A percentile compares a stretch with the other conserved stretches of the same genome.
These are phyloP conservation scores for Pomacea canaliculata DNA, from an alignment of 2,888 invertebrate species.

Conservation along the genomic window DNA sequence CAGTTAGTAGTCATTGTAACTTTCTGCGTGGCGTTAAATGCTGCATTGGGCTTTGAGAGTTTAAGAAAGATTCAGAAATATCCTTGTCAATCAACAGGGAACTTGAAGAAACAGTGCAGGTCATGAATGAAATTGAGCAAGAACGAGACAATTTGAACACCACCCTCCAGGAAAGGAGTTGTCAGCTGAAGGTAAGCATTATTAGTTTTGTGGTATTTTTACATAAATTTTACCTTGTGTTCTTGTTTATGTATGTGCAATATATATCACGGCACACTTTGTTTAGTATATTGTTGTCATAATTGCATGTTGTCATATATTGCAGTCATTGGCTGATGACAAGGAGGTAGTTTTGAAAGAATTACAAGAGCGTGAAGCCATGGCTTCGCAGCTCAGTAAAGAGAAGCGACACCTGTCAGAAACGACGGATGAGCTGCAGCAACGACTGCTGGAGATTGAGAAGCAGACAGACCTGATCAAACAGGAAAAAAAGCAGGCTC, in stretches of 20 bases:
- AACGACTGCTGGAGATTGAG: slow-evolving; percentile 65
- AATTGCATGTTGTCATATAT: neutral
- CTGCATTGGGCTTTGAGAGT: too few relatives aligned
- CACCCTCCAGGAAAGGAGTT: slow-evolving; percentile 43
- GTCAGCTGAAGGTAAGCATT: slow-evolving; percentile 27
- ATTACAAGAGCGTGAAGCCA: slow-evolving; percentile 52
- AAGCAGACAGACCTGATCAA: slow-evolving; percentile 64
- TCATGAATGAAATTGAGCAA: slow-evolving; percentile 65
- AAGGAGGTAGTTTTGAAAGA: slow-evolving; percentile 65
- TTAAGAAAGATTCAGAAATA: too few relatives aligned
- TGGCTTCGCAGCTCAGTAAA: slow-evolving; percentile 57
- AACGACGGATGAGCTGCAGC: slow-evolving; percentile 61
- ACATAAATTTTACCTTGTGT: neutral
- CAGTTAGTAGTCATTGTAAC: too few relatives aligned
- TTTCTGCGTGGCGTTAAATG: too few relatives aligned
- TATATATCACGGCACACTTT: too few relatives aligned
- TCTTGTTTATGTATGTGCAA: neutral
- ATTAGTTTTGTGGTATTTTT: slow-evolving; percentile 6
- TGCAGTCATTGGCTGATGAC: slow-evolving; percentile 67
- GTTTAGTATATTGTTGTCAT: neutral
- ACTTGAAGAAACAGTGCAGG: slow-evolving; percentile 67
- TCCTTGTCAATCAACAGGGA: slow-evolving; percentile 57
- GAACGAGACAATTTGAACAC: slow-evolving; percentile 59
- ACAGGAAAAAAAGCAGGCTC: slow-evolving; percentile 68
- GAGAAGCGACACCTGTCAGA: slow-evolving; percentile 68